Conservation (phyloP, 1,140 invertebrate genomes). For the Lasioglossum albipes region DNA sequence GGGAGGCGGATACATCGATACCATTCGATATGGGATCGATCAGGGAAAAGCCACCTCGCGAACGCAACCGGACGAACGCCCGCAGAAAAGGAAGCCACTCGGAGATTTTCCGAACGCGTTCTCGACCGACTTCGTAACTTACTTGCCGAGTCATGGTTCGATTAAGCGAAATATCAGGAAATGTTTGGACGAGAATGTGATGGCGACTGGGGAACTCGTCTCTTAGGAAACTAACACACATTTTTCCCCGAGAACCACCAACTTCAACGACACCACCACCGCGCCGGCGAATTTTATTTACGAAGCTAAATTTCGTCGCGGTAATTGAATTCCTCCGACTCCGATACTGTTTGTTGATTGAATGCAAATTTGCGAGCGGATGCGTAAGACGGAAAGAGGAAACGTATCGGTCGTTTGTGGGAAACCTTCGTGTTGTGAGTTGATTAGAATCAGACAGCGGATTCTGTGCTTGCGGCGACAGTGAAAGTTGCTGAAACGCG, state of each 20-base stretch:
- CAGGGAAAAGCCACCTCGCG: too few species aligned
- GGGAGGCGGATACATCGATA: slow-evolving; percentile 25
- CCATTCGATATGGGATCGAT: background rate
- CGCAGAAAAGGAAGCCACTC: too few species aligned
- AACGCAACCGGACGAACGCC: background rate
- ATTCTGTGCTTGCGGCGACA: too few species aligned
- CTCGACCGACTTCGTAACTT: slow-evolving; percentile 14
- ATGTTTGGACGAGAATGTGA: background rate
- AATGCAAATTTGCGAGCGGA: too few species aligned
- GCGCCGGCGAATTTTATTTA: background rate
- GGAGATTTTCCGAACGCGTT: slow-evolving; percentile 22
- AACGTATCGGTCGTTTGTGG: too few species aligned
- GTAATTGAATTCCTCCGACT: background rate
- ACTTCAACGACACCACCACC: background rate
- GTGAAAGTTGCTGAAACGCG: too few species aligned
- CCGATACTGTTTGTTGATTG: background rate
- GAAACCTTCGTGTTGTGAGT: too few species aligned
- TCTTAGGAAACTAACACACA: background rate
- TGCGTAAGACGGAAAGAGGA: too few species aligned
- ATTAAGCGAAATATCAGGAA: slow-evolving; percentile 27
- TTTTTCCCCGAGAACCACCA: background rate
- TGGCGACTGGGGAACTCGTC: background rate
- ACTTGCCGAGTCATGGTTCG: background rate
- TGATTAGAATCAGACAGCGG: too few species aligned
- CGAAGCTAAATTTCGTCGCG: background rate